These are phyloP conservation scores for Dasyornis broadbenti DNA, from an alignment of 2,113 vertebrate genomes.

Conservation along the genomic window DNA sequence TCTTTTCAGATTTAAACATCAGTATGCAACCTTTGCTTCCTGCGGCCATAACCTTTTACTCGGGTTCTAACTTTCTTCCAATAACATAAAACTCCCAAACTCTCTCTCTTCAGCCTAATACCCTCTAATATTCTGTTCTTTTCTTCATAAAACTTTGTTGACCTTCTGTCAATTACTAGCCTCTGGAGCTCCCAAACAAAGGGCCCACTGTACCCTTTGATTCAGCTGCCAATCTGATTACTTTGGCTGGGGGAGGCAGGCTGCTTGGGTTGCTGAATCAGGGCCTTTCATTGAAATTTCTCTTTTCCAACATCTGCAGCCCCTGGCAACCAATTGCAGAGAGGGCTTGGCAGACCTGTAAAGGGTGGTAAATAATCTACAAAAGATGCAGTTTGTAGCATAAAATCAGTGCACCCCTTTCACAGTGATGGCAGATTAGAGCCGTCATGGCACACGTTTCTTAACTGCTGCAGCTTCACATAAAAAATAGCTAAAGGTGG, in stretches of 20 bases:
- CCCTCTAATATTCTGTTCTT: constrained; percentile 51
- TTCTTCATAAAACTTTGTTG: constrained; percentile 65
- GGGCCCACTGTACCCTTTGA: constrained; percentile 68
- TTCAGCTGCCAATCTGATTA: constrained; percentile 77
- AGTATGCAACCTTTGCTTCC: neutral
- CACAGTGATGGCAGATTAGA: neutral
- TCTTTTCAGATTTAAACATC: constrained; percentile 1
- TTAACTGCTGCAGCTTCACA: neutral
- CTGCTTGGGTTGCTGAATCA: constrained; percentile 71
- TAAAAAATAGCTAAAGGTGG: neutral
- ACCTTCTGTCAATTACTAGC: constrained; percentile 58
- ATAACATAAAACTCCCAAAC: constrained; percentile 14
- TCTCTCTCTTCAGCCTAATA: constrained; percentile 31
- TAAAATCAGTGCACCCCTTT: constrained; percentile 5
- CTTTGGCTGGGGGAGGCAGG: constrained; percentile 67
- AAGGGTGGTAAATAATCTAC: constrained; percentile 49
- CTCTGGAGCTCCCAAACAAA: constrained; percentile 68
- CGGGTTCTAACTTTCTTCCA: neutral
- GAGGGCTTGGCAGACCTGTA: constrained; percentile 42
- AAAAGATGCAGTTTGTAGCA: constrained; percentile 25
- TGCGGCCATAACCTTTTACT: neutral
- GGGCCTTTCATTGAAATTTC: constrained; percentile 72
- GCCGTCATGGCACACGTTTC: neutral
- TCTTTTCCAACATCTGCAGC: constrained; percentile 61
- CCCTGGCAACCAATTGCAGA: constrained; percentile 59